phyloP scores from a whole-genome alignment of 2,113 vertebrate species.

The Apeltes quadracus region DNA sequence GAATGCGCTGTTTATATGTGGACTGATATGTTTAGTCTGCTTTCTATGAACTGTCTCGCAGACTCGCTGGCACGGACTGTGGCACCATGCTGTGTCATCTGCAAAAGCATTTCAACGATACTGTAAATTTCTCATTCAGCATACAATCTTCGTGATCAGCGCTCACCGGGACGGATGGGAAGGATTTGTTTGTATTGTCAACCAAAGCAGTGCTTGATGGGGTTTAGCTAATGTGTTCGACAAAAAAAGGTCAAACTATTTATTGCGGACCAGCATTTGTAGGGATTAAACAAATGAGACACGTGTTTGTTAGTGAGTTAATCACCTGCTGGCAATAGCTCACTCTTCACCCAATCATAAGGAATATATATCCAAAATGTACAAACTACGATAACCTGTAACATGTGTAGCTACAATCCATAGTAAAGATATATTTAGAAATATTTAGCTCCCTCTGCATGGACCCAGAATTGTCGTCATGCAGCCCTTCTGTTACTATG shows the following conservation, averaged over 20 bases:
- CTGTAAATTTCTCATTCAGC: background rate
- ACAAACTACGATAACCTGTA: background rate
- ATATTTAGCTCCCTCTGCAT: background rate
- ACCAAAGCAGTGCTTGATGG: background rate
- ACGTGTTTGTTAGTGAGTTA: background rate
- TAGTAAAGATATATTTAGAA: background rate
- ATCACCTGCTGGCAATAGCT: background rate
- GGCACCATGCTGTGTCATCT: background rate
- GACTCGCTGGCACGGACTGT: background rate
- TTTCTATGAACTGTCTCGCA: slow-evolving; percentile 22
- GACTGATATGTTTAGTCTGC: slow-evolving; percentile 56
- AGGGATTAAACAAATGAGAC: background rate
- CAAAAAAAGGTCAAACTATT: too few relatives aligned
- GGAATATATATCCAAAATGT: background rate
- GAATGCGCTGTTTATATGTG: slow-evolving; percentile 20
- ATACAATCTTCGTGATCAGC: background rate
- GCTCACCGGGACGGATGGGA: background rate
- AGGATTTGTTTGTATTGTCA: background rate
- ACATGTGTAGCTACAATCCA: background rate
- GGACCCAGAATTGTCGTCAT: slow-evolving; percentile 22
- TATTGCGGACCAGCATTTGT: too few relatives aligned
- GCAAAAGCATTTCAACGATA: background rate
- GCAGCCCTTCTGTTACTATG: slow-evolving; percentile 34
- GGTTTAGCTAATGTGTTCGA: background rate
- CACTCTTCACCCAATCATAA: background rate